Evolutionary conservation across 1,140 invertebrate species (phyloP).

Genomic region (Heliothis subflexa): DNA sequence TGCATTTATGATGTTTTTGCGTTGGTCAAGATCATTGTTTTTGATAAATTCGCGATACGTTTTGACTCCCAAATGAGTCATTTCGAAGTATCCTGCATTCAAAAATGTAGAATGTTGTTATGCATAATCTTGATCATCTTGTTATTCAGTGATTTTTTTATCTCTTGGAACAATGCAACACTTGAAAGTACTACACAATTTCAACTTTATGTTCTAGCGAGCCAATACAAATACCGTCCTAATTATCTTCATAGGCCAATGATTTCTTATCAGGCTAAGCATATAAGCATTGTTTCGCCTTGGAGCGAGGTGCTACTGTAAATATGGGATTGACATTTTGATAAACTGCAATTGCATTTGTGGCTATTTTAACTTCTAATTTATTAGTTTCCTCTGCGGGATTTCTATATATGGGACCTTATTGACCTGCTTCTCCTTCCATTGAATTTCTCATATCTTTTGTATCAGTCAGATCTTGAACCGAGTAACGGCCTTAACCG

Average conservation of each 20-base stretch:
- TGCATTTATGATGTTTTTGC: slow-evolving; percentile 4
- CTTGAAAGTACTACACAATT: background rate
- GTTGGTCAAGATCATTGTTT: background rate
- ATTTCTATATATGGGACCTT: background rate
- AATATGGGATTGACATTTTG: slow-evolving; percentile 22
- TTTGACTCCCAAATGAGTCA: no score
- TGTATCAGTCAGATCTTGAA: slow-evolving; percentile 35
- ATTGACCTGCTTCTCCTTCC: background rate
- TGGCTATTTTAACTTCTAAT: background rate
- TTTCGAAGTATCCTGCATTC: background rate
- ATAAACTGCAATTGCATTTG: background rate
- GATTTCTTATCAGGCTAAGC: slow-evolving; percentile 30
- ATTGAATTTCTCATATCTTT: slow-evolving; percentile 12
- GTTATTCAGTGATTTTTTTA: background rate
- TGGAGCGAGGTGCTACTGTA: slow-evolving; percentile 13
- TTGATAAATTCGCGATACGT: background rate
- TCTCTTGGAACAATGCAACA: background rate
- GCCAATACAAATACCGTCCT: slow-evolving; percentile 1
- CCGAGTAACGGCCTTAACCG: slow-evolving; percentile 43
- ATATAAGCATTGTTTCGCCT: slow-evolving; percentile 36
- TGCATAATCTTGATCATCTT: background rate
- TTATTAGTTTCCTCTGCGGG: background rate
- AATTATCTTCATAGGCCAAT: slow-evolving; percentile 28
- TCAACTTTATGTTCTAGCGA: slow-evolving; percentile 2
- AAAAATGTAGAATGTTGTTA: background rate